Evolutionary conservation across 2,888 invertebrate species (phyloP), one percentile per base, ranked within the genome.

Genomic region (Zhuqinia jingwanae): DNA sequence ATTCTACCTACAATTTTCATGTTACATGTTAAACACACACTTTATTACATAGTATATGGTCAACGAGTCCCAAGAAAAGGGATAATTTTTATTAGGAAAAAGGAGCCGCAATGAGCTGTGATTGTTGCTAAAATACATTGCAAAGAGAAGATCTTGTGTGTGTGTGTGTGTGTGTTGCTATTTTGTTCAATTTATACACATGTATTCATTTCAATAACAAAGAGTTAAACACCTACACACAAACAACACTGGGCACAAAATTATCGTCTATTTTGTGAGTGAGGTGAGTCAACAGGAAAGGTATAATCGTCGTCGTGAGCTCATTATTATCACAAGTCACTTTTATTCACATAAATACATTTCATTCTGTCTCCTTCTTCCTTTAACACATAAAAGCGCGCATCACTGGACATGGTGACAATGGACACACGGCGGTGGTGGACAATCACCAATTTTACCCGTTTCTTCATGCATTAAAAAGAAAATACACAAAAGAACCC

Each of bases 401-500:
- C 20, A 36, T 60, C 42, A 60, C 79, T 85, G 85, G 85, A 85
- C 85, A 85, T 36, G 45, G 70, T 53, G 85, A 79, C 79, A 85
- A 85, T 79, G 53, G 25, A 65, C 75, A 76, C 36, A 50, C 13
- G 42, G 58, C 13, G 42, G 58, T 58, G 15, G 42, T 81, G 80
- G 70, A 70, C 79, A 85, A 85, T 79, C 85, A 85, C 17, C 79
- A 79, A 79, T 85, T 85, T 85, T 53, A 78, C 68, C 73, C 60
- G 60, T 65, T 82, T 82, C 76, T 53, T 58, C 36, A 53, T 27
- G 22, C 65, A 84, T 76, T 77, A 68, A 68, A 73, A 56, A 56
- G 53, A 53, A 82, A 42, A 56, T 65, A 53, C 36, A 36, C 58
- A 47, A 85, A 13, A 27, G 70, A 45, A 45, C 17, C 50, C 70